phyloP scores from a whole-genome alignment of 2,888 invertebrate species.

The Idaea straminata region DNA sequence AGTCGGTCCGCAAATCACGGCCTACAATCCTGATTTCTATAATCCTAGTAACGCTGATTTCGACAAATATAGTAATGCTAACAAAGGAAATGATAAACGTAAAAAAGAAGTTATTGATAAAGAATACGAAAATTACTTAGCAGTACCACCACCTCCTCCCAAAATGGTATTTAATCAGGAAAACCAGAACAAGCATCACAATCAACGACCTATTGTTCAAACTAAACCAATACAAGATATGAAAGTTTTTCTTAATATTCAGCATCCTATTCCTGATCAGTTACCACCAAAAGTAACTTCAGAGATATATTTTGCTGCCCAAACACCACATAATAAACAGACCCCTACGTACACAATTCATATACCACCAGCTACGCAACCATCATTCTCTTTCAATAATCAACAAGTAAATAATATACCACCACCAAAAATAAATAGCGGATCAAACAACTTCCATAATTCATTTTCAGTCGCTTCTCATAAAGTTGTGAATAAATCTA shows the following conservation, averaged over 20 bases:
- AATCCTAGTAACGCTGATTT: slow-evolving; percentile 54
- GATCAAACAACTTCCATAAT: slow-evolving; percentile 35
- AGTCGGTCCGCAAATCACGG: slow-evolving; percentile 70
- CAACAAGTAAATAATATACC: slow-evolving; percentile 29
- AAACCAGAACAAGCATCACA: slow-evolving; percentile 57
- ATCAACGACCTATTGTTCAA: slow-evolving; percentile 62
- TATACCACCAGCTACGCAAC: slow-evolving; percentile 49
- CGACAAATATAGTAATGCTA: slow-evolving; percentile 50
- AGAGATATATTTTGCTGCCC: slow-evolving; percentile 74
- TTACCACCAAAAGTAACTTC: slow-evolving; percentile 72
- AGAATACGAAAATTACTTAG: slow-evolving; percentile 73
- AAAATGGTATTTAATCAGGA: slow-evolving; percentile 58
- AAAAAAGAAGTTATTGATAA: slow-evolving; percentile 65
- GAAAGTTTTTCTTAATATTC: slow-evolving; percentile 70
- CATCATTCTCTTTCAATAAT: slow-evolving; percentile 37
- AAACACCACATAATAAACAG: slow-evolving; percentile 59
- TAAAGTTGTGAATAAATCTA: slow-evolving; percentile 49
- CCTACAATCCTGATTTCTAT: slow-evolving; percentile 64
- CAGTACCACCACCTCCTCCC: slow-evolving; percentile 74
- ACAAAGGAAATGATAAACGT: slow-evolving; percentile 49
- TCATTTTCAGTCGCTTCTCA: slow-evolving; percentile 43
- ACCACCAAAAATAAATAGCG: slow-evolving; percentile 21
- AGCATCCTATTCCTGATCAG: slow-evolving; percentile 66
- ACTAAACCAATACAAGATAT: slow-evolving; percentile 71
- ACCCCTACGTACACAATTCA: slow-evolving; percentile 67